Base-by-base conservation (phyloP, 1,140 invertebrate species). In the Cyrtorhinus lividipennis region DNA sequence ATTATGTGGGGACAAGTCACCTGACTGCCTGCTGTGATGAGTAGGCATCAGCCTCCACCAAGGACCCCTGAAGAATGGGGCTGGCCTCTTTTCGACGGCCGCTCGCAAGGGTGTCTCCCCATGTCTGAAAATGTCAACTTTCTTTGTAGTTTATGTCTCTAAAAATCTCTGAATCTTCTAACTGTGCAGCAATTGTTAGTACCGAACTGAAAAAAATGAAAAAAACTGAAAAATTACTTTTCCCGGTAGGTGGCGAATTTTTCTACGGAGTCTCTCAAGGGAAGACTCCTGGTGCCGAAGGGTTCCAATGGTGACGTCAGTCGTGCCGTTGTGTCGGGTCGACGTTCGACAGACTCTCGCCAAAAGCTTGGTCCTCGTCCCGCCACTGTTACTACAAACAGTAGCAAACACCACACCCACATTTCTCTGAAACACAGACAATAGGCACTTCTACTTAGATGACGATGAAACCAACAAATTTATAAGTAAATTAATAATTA, bases 31-130 rank as follows among this genome's bases (percentile, higher is more conserved):
- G 1, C 38, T 58, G 1, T 18, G 45, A n/a, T n/a, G n/a, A n/a
- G n/a, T 24, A 53, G 62, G 61, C 1, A 64, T 45, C n/a, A 62
- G n/a, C 13, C 57, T 48, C 65, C 65, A 66, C 66, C 62, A 67
- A 24, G 63, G 56, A 18, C 59, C 48, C 25, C 61, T 61, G 22
- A 59, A 45, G 24, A 48, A 59, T 18, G 66, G 64, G 2, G 64
- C 59, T 1, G 79, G 78, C 56, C 83, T 74, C 68, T 79, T 80
- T 73, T 87, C 84, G 0, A 87, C 83, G 0, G 84, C 81, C 70
- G 85, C 83, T 68, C 85, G 73, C 24, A 86, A 66, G 2, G 79
- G 68, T 76, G 58, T 67, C 67, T 67, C 67, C 15, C 61, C 18
- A 58, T 48, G 58, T 67, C 67, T 26, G 20, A 64, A 68, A 24